A percentile compares a stretch with the other conserved stretches of the same genome.
These are phyloP conservation scores for Drosophila arawakana DNA, from an alignment of 1,140 invertebrate genomes.

Conservation along the genomic window DNA sequence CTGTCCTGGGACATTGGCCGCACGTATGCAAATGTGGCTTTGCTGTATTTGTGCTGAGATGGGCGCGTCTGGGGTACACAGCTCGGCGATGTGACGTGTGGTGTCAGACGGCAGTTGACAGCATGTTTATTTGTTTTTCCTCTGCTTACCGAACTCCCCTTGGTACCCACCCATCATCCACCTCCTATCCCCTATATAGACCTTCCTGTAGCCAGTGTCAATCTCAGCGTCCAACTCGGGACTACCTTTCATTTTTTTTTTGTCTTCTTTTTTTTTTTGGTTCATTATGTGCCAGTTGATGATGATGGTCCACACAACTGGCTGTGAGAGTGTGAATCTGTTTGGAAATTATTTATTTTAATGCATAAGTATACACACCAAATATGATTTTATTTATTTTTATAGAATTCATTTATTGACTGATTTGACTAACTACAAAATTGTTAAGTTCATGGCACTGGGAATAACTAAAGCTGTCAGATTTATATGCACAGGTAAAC, in stretches of 20 bases:
- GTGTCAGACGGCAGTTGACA: constrained; percentile 81
- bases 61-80: constrained; percentile 27
- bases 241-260: constrained; percentile 2
- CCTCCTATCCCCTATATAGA: background rate
- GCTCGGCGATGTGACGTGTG: constrained; percentile 56
- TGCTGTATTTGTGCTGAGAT: constrained; percentile 35
- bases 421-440: too few relatives aligned
- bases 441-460: too few relatives aligned
- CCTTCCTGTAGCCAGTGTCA: constrained; percentile 42
- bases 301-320: background rate
- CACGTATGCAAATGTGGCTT: constrained; percentile 74
- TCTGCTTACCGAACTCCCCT: constrained; percentile 9
- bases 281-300: constrained; percentile 29
- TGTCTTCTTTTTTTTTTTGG: background rate
- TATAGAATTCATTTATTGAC: background rate
- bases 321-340: constrained; percentile 2
- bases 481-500: background rate
- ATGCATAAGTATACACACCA: constrained; percentile 4
- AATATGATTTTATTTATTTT: background rate
- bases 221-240: constrained; percentile 38
- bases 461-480: too few relatives aligned
- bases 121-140: constrained; percentile 80
- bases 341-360: background rate
- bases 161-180: background rate
- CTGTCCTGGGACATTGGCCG: constrained; percentile 74